Evolutionary conservation across 2,888 invertebrate species (phyloP).

Genomic region (Dolichopus griseipennis): DNA sequence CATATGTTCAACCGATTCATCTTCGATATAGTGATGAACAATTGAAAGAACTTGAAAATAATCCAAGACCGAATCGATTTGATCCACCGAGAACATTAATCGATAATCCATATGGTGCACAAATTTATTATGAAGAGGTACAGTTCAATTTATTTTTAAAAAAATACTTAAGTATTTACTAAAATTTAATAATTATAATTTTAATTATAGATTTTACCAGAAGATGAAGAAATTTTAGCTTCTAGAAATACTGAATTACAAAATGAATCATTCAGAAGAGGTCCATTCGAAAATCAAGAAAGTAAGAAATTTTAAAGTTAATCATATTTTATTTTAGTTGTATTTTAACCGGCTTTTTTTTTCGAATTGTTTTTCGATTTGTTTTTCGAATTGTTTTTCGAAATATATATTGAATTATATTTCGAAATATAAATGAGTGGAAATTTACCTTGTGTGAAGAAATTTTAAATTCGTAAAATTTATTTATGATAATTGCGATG

Average conservation of each 20-base stretch:
- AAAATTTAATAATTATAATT: too few relatives aligned
- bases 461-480: too few relatives aligned
- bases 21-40: not conserved
- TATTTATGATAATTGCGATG: too few relatives aligned
- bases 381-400: too few relatives aligned
- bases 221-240: not conserved
- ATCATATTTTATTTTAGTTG: too few relatives aligned
- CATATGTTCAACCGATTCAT: not conserved
- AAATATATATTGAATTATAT: too few relatives aligned
- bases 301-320: not conserved
- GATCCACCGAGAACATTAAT: not conserved
- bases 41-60: not conserved
- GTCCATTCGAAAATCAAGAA: not conserved
- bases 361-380: too few relatives aligned
- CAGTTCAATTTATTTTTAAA: too few relatives aligned
- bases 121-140: slow-evolving; percentile 1
- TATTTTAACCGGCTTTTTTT: too few relatives aligned
- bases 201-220: not conserved
- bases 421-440: too few relatives aligned
- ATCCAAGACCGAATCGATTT: not conserved
- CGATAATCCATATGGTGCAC: not conserved
- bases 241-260: not conserved
- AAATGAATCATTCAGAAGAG: not conserved
- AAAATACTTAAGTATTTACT: too few relatives aligned
- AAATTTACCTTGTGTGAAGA: too few relatives aligned